Percentiles rank a stretch among this genome's conserved stretches.
Conservation (phyloP, 2,113 vertebrate species). For the Sorex araneus region DNA sequence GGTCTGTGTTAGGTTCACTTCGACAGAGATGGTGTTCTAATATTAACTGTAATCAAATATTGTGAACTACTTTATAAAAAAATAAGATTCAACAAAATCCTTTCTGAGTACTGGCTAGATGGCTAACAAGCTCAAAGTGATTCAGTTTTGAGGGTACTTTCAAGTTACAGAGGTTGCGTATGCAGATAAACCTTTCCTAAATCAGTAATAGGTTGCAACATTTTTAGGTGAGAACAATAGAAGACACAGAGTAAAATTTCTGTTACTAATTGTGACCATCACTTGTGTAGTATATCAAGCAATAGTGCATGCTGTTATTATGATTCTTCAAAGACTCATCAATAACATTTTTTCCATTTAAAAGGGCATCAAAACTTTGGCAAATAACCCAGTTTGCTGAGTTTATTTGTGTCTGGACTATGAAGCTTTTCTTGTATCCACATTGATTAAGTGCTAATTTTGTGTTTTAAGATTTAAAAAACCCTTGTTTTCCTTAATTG, state of each 20-base stretch:
- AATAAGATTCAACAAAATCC: too few relatives aligned
- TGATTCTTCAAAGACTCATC: neutral
- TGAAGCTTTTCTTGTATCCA: neutral
- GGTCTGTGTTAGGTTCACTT: too few relatives aligned
- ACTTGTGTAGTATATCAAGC: neutral
- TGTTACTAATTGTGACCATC: neutral
- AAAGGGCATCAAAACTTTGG: neutral
- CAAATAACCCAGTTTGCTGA: neutral
- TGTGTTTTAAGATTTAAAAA: slow-evolving; percentile 17
- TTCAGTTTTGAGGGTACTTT: slow-evolving; percentile 24
- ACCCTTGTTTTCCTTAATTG: neutral
- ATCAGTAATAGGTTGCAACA: neutral
- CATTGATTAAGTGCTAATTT: slow-evolving; percentile 1
- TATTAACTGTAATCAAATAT: too few relatives aligned
- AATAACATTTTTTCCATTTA: neutral
- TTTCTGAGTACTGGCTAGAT: too few relatives aligned
- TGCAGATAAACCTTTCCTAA: neutral
- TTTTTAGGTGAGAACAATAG: neutral
- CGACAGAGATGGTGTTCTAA: neutral
- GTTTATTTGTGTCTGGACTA: neutral
- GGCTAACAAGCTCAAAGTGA: neutral
- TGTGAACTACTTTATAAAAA: too few relatives aligned
- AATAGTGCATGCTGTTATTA: neutral
- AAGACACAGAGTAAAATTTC: slow-evolving; percentile 30
- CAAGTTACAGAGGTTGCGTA: neutral